Percentiles rank a stretch among this genome's conserved stretches.
Conservation (phyloP, 1,140 invertebrate species). For the Adelges cooleyi region DNA sequence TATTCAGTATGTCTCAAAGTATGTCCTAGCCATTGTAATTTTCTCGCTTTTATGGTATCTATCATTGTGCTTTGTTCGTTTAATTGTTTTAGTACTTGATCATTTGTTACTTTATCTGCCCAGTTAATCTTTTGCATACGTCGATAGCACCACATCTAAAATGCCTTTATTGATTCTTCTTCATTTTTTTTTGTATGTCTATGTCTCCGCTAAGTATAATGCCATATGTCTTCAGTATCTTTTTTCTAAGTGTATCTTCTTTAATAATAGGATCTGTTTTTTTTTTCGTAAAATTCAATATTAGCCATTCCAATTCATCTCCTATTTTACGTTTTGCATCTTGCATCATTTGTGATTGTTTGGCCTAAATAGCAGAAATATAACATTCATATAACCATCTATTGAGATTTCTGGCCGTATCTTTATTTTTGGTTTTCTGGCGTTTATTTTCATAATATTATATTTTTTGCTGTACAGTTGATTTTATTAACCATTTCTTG, state of each 20-base stretch:
- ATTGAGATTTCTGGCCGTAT: background rate
- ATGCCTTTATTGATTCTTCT: background rate
- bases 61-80: background rate
- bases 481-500: no score
- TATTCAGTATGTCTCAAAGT: background rate
- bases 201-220: background rate
- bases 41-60: background rate
- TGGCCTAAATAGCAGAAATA: background rate
- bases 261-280: background rate
- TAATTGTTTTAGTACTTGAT: background rate
- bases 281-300: background rate
- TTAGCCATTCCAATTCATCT: background rate
- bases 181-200: background rate
- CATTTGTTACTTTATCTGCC: background rate
- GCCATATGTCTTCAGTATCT: background rate
- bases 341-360: background rate
- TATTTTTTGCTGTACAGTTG: background rate
- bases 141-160: conserved; percentile 10
- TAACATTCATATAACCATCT: background rate
- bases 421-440: background rate
- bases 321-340: background rate
- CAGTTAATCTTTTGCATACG: background rate
- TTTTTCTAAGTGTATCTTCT: background rate
- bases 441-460: background rate
- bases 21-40: background rate